A percentile compares a stretch with the other conserved stretches of the same genome.
phyloP scores from a whole-genome alignment of 1,140 invertebrate species.

The Acromyrmex charruanus region DNA sequence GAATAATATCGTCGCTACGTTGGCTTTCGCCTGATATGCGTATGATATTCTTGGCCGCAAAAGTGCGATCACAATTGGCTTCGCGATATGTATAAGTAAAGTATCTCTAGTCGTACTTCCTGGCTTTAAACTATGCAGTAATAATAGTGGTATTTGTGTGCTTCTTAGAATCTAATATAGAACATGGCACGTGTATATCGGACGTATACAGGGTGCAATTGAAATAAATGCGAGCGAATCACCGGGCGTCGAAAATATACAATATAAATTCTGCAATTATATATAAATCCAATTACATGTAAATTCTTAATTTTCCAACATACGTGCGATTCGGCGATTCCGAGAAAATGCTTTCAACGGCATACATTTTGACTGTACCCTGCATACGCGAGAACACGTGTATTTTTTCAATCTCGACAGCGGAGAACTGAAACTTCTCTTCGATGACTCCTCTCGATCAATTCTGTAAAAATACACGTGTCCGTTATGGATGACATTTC shows the following conservation, averaged over 20 bases:
- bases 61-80: conserved; percentile 80
- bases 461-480: not conserved
- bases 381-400: conserved; percentile 30
- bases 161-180: conserved; percentile 68
- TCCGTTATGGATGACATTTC: not conserved
- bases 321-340: not conserved
- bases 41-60: conserved; percentile 84
- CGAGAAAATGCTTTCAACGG: conserved; percentile 13
- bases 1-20: conserved; percentile 66
- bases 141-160: conserved; percentile 54
- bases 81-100: conserved; percentile 73
- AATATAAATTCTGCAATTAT: conserved; percentile 22
- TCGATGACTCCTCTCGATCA: not conserved
- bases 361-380: not conserved
- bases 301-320: not conserved
- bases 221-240: not conserved
- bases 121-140: conserved; percentile 58
- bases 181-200: conserved; percentile 57
- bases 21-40: conserved; percentile 83
- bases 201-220: conserved; percentile 8
- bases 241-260: not conserved
- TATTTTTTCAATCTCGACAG: conserved; percentile 3
- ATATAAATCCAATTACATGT: not conserved
- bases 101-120: conserved; percentile 57
- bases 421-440: not conserved